A percentile compares a stretch with the other conserved stretches of the same genome.
phyloP scores from a whole-genome alignment of 2,113 vertebrate species.

The Hemibagrus wyckioides region DNA sequence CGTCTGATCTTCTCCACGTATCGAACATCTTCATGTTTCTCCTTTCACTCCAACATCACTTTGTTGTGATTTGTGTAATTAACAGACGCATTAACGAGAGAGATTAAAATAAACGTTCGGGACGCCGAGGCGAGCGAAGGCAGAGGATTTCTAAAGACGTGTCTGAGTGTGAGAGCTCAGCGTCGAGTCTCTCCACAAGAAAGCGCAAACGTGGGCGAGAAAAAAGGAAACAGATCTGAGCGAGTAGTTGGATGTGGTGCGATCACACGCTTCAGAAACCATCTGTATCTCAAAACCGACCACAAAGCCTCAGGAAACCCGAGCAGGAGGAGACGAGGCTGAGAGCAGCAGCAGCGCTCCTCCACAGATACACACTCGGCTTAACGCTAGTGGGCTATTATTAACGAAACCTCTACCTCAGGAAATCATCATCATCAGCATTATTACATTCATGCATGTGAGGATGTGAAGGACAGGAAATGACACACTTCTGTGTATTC shows the following conservation, averaged over 20 bases:
- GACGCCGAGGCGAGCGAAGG: background rate
- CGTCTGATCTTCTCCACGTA: background rate
- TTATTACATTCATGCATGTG: background rate
- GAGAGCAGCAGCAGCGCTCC: background rate
- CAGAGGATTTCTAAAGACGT: background rate
- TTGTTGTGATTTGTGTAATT: background rate
- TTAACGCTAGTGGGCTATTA: background rate
- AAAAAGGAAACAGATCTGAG: slow-evolving; percentile 39
- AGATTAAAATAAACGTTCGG: background rate
- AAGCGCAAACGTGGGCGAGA: slow-evolving; percentile 15
- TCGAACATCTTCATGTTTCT: background rate
- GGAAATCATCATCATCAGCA: background rate
- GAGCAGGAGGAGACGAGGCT: background rate
- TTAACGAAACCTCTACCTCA: background rate
- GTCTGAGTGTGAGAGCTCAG: background rate
- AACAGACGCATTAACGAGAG: background rate
- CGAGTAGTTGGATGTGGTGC: slow-evolving; percentile 55
- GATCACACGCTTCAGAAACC: slow-evolving; percentile 53
- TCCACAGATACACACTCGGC: background rate
- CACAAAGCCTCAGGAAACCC: slow-evolving; percentile 54
- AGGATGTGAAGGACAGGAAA: background rate
- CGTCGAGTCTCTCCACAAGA: background rate
- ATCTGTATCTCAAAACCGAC: slow-evolving; percentile 51
- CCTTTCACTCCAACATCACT: background rate
- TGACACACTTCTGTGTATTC: background rate